These are phyloP conservation scores for Eulemur albifrons DNA, from an alignment of 2,797 vertebrate species.

Conservation along the genomic window DNA sequence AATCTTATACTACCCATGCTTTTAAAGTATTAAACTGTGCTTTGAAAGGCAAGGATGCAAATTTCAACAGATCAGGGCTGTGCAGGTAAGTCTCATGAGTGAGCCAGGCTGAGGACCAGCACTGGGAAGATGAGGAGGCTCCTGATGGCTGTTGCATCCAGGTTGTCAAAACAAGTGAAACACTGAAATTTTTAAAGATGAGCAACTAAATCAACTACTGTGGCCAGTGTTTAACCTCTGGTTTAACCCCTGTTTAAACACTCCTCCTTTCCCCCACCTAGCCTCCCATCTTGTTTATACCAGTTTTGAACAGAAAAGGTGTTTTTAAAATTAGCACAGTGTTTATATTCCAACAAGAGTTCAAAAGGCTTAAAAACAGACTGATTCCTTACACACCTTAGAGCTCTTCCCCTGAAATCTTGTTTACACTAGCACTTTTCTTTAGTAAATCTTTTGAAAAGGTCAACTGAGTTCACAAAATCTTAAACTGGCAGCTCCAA, in stretches of 20 bases:
- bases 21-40: not conserved
- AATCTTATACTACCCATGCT: not conserved
- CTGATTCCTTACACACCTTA: constrained; percentile 29
- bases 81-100: not conserved
- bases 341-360: constrained; percentile 24
- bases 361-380: constrained; percentile 65
- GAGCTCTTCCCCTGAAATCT: constrained; percentile 11
- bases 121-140: not conserved
- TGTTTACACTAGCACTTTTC: constrained; percentile 56
- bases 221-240: not conserved
- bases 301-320: constrained; percentile 47
- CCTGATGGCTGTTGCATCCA: accelerated
- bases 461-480: constrained; percentile 50
- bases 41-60: not conserved
- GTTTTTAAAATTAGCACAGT: constrained; percentile 50
- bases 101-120: not conserved
- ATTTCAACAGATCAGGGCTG: not conserved
- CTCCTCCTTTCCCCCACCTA: not conserved
- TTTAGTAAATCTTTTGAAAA: constrained; percentile 49
- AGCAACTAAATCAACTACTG: not conserved
- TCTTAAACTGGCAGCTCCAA: not conserved
- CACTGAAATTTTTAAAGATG: not conserved
- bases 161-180: not conserved
- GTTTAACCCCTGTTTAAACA: not conserved
- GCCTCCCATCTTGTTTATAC: not conserved